These are phyloP conservation scores for Oryzias woworae DNA, from an alignment of 2,113 vertebrate genomes.

Conservation along the genomic window DNA sequence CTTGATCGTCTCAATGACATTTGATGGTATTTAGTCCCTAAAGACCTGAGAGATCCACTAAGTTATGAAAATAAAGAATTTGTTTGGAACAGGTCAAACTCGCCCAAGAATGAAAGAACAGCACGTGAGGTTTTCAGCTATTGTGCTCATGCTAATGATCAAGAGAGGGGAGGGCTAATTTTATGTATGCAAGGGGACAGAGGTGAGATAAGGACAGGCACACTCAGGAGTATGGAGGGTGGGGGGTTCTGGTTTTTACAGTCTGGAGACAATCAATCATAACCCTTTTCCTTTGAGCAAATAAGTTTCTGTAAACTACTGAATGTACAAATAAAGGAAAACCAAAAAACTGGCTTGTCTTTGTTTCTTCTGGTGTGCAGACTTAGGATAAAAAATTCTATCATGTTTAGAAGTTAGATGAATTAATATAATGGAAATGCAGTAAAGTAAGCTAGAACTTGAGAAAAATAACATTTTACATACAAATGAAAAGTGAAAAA, in stretches of 20 bases:
- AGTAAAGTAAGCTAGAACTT: no score
- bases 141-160: slow-evolving; percentile 67
- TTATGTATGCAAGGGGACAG: slow-evolving; percentile 54
- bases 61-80: neutral
- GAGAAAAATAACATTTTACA: no score
- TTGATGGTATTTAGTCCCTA: slow-evolving; percentile 3
- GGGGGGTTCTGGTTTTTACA: neutral
- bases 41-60: neutral
- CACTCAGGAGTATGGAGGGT: slow-evolving; percentile 28
- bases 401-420: no score
- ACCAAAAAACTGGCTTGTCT: no score
- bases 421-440: no score
- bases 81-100: slow-evolving; percentile 9
- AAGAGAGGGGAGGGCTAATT: slow-evolving; percentile 57
- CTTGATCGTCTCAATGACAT: neutral
- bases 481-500: no score
- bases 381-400: no score
- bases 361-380: no score
- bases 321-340: no score
- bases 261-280: no score
- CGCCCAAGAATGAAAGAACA: slow-evolving; percentile 13
- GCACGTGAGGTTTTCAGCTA: slow-evolving; percentile 5
- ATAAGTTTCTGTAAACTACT: no score
- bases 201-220: slow-evolving; percentile 67
- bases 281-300: no score